A percentile compares a stretch with the other conserved stretches of the same genome.
Evolutionary conservation across 2,888 invertebrate species (phyloP).

Genomic region (Callimorpha dominula): DNA sequence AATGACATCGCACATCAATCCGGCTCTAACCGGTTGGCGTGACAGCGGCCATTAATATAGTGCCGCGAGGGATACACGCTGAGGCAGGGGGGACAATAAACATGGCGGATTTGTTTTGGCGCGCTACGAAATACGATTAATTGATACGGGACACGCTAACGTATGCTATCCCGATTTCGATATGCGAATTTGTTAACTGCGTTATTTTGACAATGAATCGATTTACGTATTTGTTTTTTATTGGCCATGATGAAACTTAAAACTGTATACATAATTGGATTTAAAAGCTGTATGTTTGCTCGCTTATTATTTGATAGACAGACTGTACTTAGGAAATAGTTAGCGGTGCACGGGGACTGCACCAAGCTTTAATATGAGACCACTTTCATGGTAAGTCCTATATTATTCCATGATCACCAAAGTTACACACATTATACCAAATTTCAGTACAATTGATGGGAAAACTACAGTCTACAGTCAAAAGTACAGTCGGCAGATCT

Average conservation of each 20-base stretch:
- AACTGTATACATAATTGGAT: too few species aligned
- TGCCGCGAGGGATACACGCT: slow-evolving; percentile 30
- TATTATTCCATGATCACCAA: too few species aligned
- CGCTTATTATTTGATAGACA: background rate
- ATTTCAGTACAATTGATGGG: too few species aligned
- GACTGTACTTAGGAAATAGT: too few species aligned
- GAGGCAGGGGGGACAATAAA: slow-evolving; percentile 51
- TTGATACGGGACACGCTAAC: slow-evolving; percentile 73
- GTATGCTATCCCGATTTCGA: slow-evolving; percentile 57
- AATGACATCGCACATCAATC: slow-evolving; percentile 61
- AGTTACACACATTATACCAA: too few species aligned
- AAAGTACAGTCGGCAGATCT: background rate
- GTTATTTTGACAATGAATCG: slow-evolving; percentile 9
- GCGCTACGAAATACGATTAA: slow-evolving; percentile 79
- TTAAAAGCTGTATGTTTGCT: background rate
- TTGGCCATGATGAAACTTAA: background rate
- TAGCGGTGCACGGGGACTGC: too few species aligned
- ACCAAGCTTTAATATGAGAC: background rate
- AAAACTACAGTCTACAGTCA: too few species aligned
- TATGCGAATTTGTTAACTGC: slow-evolving; percentile 46
- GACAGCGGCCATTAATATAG: slow-evolving; percentile 71
- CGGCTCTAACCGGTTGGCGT: slow-evolving; percentile 62
- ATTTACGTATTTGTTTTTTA: background rate
- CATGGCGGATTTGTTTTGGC: slow-evolving; percentile 80
- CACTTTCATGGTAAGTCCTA: background rate